A percentile compares a stretch with the other conserved stretches of the same genome.
phyloP scores from a whole-genome alignment of 2,113 vertebrate genomes.

The Polypterus bichir region DNA sequence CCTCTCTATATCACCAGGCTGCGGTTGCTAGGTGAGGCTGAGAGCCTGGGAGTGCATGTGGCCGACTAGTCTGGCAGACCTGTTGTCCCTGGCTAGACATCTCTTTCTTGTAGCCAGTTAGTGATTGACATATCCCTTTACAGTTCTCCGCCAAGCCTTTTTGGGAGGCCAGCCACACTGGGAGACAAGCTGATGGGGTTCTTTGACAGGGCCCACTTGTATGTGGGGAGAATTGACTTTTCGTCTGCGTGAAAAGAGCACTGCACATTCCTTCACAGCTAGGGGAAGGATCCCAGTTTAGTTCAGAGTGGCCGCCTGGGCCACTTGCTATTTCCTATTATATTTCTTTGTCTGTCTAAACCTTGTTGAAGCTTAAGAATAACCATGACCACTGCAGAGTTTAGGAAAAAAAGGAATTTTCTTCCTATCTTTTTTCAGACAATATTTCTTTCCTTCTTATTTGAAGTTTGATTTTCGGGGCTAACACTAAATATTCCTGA shows the following conservation, averaged over 20 bases:
- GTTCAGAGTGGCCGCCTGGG: constrained; percentile 5
- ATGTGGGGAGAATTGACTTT: constrained; percentile 13
- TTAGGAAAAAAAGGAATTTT: constrained; percentile 5
- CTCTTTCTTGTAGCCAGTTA: constrained; percentile 26
- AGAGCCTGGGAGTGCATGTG: constrained; percentile 34
- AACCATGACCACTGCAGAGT: constrained; percentile 1
- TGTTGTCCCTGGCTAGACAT: constrained; percentile 44
- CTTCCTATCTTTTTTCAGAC: not conserved
- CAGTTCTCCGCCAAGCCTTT: constrained; percentile 17
- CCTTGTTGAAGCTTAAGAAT: constrained; percentile 6
- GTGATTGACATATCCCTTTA: constrained; percentile 39
- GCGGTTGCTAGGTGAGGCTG: constrained; percentile 55
- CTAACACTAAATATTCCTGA: too few relatives aligned
- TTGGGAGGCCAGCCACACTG: constrained; percentile 15
- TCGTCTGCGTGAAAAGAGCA: constrained; percentile 20
- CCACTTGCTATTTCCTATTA: constrained; percentile 7
- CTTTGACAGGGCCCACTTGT: constrained; percentile 16
- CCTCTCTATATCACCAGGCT: constrained; percentile 24
- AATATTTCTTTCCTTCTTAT: too few relatives aligned
- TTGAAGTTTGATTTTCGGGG: too few relatives aligned
- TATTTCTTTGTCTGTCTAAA: constrained; percentile 9
- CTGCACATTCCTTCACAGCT: constrained; percentile 17
- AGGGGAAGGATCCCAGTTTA: constrained; percentile 7
- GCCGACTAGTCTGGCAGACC: constrained; percentile 32
- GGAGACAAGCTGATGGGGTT: constrained; percentile 21